Base-by-base conservation (phyloP, 92 coral and sea anemone genomes). In the Desmophyllum pertusum region DNA sequence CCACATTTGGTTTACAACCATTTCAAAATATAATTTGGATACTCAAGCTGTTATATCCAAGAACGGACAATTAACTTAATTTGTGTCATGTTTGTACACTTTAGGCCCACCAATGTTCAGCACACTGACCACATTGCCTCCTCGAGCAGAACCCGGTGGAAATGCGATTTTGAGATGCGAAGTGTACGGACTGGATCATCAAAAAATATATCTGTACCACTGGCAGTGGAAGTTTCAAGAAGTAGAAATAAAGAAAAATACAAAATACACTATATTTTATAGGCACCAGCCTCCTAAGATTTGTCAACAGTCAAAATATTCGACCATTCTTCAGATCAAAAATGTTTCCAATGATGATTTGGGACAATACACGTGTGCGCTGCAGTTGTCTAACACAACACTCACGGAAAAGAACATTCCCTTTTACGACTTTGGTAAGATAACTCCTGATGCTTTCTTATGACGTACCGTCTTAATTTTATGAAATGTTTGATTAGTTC, bases 211-310 rank as follows among this genome's bases (percentile, higher is more conserved):
- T 33, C 25, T 73, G 23, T 73, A 73, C 14, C 27, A 7, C 38
- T 73, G 77, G 77, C 50, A 14, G 39, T 73, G 77, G 77, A 52
- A 48, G n/a, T 73, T 43, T 27, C 31, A 45, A 31, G 77, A 17
- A 10, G 10, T 43, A 0, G 38, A 25, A 43, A 30, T 73, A 19
- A 4, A 1, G 38, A n/a, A 30, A 73, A 27, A 73, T 73, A n/a
- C 6, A 14, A 45, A 33, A 3, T 35, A 73, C 31, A 29, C 7
- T 37, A 73, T 73, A 2, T 33, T 48, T 73, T 0, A 25, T 29
- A 13, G 23, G 7, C 7, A 36, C 5, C 1, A 6, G n/a, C 61
- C 59, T 14, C 77, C 77, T 1, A 73, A 73, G 19, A 10, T 23
- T 33, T 73, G 77, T 21, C 36, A 6, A 11, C 77, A 43, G 8